Evolutionary conservation across 1,140 invertebrate species (phyloP), one percentile per base, ranked within the genome.

Genomic region (Drosophila triauraria): DNA sequence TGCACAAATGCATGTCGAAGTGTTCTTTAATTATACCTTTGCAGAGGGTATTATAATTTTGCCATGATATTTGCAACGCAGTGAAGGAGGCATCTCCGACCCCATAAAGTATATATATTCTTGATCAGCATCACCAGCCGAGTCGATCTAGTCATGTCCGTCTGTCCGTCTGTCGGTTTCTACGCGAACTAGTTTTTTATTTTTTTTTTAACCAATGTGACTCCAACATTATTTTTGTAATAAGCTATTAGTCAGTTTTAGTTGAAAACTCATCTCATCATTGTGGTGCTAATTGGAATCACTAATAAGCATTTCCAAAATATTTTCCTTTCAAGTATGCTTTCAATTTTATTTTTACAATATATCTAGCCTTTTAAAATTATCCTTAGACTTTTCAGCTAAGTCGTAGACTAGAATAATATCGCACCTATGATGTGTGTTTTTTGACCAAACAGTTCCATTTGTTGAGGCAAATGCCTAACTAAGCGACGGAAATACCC

Each of bases 401-500:
- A 32, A 32, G 27, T 30, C 27, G 27, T 30, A 30, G 27, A 30
- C 4, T 25, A 25, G 25, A 25, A 6, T 30, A 27, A 27, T 27
- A 27, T 27, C 27, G 27, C 27, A 27, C 27, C 27, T 27, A 30
- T 6, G 6, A 7, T 30, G 27, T 30, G 7, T 32, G 32, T 30
- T 32, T 48, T 17, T 23, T 15, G 30, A n/a, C 15, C 10, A 23
- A 48, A 12, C 3, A 20, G 50, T 65, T 68, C 42, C 65, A 71
- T 58, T 50, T 35, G 50, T 42, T 25, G 27, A 38, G 9, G 6
- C 61, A 46, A 53, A 53, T 38, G 17, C 13, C 32, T 42, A 20
- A 40, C 32, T 30, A 9, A 46, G 12, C 40, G 10, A 46, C 62
- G 32, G 67, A 70, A 54, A 67, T 44, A 17, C 46, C 27, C 67